Evolutionary conservation across 2,113 vertebrate genomes (phyloP).

Genomic region (Scopus umbretta): DNA sequence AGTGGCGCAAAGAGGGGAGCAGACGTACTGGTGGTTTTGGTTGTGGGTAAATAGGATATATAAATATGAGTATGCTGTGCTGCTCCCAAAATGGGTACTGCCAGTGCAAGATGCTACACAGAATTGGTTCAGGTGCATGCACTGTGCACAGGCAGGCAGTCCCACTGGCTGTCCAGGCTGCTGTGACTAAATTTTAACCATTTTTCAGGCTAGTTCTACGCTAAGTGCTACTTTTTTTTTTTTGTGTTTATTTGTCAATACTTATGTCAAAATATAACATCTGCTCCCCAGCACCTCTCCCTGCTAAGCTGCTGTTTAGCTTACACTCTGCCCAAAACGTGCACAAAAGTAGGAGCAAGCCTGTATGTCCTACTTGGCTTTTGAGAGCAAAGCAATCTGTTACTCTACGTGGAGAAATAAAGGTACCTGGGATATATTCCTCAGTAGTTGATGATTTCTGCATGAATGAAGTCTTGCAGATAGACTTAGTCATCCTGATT

Average conservation of each 20-base stretch:
- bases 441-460: not conserved
- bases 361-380: not conserved
- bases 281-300: not conserved
- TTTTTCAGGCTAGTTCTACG: not conserved
- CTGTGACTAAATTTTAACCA: not conserved
- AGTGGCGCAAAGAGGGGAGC: not conserved
- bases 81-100: not conserved
- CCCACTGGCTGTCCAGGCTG: not conserved
- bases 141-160: not conserved
- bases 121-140: not conserved
- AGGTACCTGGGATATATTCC: not conserved
- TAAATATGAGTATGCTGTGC: not conserved
- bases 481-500: not conserved
- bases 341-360: not conserved
- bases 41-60: not conserved
- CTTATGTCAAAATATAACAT: not conserved
- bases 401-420: not conserved
- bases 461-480: not conserved
- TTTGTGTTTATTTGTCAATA: not conserved
- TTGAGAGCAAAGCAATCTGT: not conserved
- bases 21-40: not conserved
- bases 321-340: not conserved
- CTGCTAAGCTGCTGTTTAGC: not conserved
- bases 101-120: not conserved
- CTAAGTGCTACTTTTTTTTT: not conserved